Evolutionary conservation across 2,113 vertebrate species (phyloP).

Genomic region (Chloropsis cyanopogon): DNA sequence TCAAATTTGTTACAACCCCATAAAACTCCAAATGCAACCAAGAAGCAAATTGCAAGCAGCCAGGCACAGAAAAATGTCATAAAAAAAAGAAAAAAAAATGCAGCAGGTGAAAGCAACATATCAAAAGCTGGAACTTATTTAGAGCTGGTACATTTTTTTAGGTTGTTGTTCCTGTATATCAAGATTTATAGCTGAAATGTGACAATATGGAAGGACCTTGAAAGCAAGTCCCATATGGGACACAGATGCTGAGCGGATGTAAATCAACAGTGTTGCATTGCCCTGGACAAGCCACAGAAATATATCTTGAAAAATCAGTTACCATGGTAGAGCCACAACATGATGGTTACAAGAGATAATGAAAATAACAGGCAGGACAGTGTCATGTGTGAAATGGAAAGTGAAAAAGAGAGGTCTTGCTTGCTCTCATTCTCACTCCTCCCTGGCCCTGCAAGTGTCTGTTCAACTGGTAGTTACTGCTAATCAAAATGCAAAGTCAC

Average conservation of each 20-base stretch:
- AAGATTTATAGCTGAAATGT: conserved; percentile 62
- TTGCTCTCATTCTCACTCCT: conserved; percentile 5
- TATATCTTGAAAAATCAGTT: conserved; percentile 53
- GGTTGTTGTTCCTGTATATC: conserved; percentile 36
- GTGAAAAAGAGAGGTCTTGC: conserved; percentile 44
- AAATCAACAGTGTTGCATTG: conserved; percentile 41
- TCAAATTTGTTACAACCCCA: conserved; percentile 61
- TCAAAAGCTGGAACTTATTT: conserved; percentile 46
- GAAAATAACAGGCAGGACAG: conserved; percentile 30
- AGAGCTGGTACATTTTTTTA: conserved; percentile 13
- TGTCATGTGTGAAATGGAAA: conserved; percentile 47
- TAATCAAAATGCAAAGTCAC: conserved; percentile 65
- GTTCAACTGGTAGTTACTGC: conserved; percentile 63
- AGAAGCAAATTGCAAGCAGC: conserved; percentile 56
- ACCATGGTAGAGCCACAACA: conserved; percentile 16
- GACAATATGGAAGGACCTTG: conserved; percentile 58
- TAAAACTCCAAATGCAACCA: conserved; percentile 49
- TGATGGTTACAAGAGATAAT: conserved; percentile 34
- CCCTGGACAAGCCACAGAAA: conserved; percentile 31
- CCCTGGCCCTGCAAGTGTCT: conserved; percentile 21
- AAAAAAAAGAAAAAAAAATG: background rate
- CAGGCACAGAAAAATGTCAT: conserved; percentile 46
- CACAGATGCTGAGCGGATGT: conserved; percentile 50
- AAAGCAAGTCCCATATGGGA: conserved; percentile 44
- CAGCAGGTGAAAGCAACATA: conserved; percentile 50